Base-by-base conservation (phyloP, 1,140 invertebrate genomes). In the Trinorchestia longiramus region DNA sequence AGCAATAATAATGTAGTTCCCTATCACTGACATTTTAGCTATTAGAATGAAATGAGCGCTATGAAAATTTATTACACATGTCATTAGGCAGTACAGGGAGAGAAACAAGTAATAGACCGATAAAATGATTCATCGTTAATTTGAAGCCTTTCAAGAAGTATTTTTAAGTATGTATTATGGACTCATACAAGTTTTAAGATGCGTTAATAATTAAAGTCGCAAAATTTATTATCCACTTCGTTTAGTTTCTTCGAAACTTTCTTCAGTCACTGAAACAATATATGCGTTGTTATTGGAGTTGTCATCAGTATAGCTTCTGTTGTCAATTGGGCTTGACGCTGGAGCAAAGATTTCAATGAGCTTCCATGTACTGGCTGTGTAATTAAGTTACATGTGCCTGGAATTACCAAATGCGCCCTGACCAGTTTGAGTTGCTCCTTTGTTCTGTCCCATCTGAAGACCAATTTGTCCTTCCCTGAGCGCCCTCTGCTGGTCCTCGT, bases 361-460 rank as follows among this genome's bases (percentile, higher is more conserved):
- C 62, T 23, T 77, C 36, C 3, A 23, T 77, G 47, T 19, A 53
- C 6, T 36, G 28, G 62, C 11, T 77, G 15, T 11, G 28, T 3
- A 36, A 77, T 23, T 90, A 42, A 17, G 98, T 98, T 98, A 99
- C 99, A 99, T 99, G 97, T 99, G 99, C 97, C 99, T 98, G n/a
- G 98, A 99, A 97, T 99, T 99, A 97, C 99, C 99, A 97, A 99
- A 99, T 95, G 98, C 98, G 96, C 99, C 99, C 95, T 98, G 98
- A 6, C 99, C 99, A 88, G 98, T 98, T 96, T 98, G 97, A 42
- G 97, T 97, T 91, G 98, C 97, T 40, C 98, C 98, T 96, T 99
- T 99, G 97, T 99, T 99, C 98, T 98, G 99, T 43, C 99, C 99
- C 98, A 99, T 99, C 97, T 99, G 99, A 28, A 99, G 98, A 97